A percentile compares a stretch with the other conserved stretches of the same genome.
Conservation (phyloP, 2,797 vertebrate species). For the Silurus aristotelis region DNA sequence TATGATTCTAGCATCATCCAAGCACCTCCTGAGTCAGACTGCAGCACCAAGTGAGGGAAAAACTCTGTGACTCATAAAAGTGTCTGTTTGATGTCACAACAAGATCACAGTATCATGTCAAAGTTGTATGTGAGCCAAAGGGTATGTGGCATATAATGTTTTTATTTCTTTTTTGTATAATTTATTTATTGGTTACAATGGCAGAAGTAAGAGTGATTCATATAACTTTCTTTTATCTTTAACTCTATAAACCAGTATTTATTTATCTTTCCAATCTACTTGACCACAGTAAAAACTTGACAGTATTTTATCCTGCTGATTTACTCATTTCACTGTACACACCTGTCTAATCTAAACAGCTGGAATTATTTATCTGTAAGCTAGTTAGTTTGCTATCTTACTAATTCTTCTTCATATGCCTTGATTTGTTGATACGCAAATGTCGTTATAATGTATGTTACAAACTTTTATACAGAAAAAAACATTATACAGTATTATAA, state of each 20-base stretch:
- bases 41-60: constrained; percentile 4
- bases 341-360: not conserved
- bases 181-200: constrained; percentile 33
- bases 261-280: constrained; percentile 22
- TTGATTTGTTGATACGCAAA: not conserved
- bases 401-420: constrained; percentile 17
- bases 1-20: constrained; percentile 44
- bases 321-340: not conserved
- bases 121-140: constrained; percentile 6
- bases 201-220: not conserved
- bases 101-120: constrained; percentile 12
- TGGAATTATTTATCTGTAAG: constrained; percentile 14
- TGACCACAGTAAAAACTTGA: constrained; percentile 31
- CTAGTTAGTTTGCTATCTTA: not conserved
- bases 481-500: constrained; percentile 27
- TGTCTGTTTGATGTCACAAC: constrained; percentile 23
- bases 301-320: constrained; percentile 25
- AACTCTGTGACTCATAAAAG: constrained; percentile 38
- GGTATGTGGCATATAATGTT: constrained; percentile 1
- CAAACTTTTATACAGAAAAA: constrained; percentile 8
- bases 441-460: constrained; percentile 1
- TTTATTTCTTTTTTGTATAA: not conserved
- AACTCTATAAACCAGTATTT: constrained; percentile 31
- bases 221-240: not conserved
- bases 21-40: constrained; percentile 36